Evolutionary conservation across 2,113 vertebrate species (phyloP), one percentile per base, ranked within the genome.

Genomic region (Rhipidura dahli): DNA sequence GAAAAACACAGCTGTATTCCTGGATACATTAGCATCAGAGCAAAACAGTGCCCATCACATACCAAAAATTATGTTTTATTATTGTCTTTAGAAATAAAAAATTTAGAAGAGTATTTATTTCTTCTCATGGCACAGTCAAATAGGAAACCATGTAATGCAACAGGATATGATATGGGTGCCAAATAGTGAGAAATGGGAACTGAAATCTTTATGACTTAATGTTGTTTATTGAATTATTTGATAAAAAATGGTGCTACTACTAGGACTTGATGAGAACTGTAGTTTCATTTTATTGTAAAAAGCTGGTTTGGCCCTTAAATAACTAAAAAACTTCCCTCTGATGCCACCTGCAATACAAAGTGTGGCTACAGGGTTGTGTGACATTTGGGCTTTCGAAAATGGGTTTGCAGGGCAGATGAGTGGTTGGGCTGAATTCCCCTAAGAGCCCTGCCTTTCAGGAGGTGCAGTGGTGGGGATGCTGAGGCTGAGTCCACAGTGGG

Each of bases 131-230:
- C 28, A 70, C 17, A 50, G n/a, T 71, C 5, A 17, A 63, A 87
- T 95, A 81, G 23, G 71, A 95, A 92, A 71, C 44, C 0, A 1
- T 19, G 63, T 77, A 94, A 40, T 31, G 23, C 44, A 87, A 89
- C 94, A 94, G 92, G 93, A 94, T 96, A 85, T 94, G 87, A 40
- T 85, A 90, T 0, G 3, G 26, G 47, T 94, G 76, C 51, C 83
- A 87, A 92, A 27, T 27, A 80, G 64, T 89, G 83, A 90, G 79
- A 87, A 96, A 95, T 3, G 15, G 90, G 85, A 97, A 96, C 96
- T 33, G 88, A 97, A 92, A 96, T 90, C 47, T 81, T 4, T 24
- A 8, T 50, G 50, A 68, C 56, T 86, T 73, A 33, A n/a, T 35
- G 33, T 24, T 93, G 83, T 92, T 93, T 90, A 70, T 94, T 95